A percentile compares a stretch with the other conserved stretches of the same genome.
These are phyloP conservation scores for Acrocephalus arundinaceus DNA, from an alignment of 2,113 vertebrate species.

Conservation along the genomic window DNA sequence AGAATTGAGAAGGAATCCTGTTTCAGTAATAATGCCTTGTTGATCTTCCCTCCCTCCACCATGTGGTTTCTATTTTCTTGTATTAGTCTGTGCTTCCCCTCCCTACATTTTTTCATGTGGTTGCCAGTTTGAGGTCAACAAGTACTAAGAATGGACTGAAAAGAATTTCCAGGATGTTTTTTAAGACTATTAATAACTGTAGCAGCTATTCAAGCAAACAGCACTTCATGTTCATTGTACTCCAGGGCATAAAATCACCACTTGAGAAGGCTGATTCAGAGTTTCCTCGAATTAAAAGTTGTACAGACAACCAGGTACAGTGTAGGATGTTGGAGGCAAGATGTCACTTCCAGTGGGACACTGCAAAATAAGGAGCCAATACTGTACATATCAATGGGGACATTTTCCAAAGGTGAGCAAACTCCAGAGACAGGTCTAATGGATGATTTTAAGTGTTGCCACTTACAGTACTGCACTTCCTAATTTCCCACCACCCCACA, in stretches of 20 bases:
- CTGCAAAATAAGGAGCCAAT: neutral
- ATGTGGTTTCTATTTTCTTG: conserved; percentile 64
- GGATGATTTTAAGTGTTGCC: neutral
- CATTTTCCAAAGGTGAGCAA: neutral
- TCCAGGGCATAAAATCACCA: neutral
- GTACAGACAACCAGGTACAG: neutral
- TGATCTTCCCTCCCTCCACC: conserved; percentile 37
- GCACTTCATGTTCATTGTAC: neutral
- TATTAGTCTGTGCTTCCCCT: conserved; percentile 41
- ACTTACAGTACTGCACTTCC: neutral
- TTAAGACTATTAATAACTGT: conserved; percentile 59
- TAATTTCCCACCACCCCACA: neutral
- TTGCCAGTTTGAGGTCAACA: conserved; percentile 42
- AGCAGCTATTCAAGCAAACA: conserved; percentile 48
- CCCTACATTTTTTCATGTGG: conserved; percentile 58
- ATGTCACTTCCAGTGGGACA: neutral
- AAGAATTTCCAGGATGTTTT: conserved; percentile 71
- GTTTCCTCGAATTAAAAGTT: neutral
- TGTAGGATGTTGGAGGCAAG: neutral
- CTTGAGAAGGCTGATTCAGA: neutral
- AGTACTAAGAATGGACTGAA: conserved; percentile 50
- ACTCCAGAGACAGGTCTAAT: neutral
- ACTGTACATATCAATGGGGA: neutral
- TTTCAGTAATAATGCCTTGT: conserved; percentile 27
- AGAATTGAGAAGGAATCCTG: neutral